Evolutionary conservation across 2,113 vertebrate species (phyloP).

Genomic region (Lampris megalopsis): DNA sequence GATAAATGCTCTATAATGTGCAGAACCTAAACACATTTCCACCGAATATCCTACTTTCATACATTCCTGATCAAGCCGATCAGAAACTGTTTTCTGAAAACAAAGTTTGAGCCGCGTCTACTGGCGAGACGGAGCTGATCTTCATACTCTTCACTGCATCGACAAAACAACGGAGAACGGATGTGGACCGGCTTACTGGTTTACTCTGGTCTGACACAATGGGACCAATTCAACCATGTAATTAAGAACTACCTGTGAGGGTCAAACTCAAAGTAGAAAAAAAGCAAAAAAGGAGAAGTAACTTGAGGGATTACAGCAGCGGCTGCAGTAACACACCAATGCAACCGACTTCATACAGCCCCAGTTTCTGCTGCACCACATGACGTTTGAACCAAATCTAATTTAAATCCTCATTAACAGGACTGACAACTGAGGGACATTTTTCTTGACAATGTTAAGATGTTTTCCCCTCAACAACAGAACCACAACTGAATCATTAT

Average conservation of each 20-base stretch:
- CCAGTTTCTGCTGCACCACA: too few relatives aligned
- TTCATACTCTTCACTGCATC: slow-evolving; percentile 25
- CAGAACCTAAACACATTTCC: slow-evolving; percentile 33
- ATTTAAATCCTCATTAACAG: too few relatives aligned
- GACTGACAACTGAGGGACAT: too few relatives aligned
- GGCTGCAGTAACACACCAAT: too few relatives aligned
- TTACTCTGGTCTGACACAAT: not conserved
- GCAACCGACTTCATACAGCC: too few relatives aligned
- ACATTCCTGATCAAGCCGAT: slow-evolving; percentile 23
- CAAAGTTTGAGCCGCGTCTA: slow-evolving; percentile 19
- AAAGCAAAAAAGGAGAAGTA: too few relatives aligned
- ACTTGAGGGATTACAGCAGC: too few relatives aligned
- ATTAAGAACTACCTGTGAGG: too few relatives aligned
- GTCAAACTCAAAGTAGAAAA: too few relatives aligned
- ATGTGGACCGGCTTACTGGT: slow-evolving; percentile 1
- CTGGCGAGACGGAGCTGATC: slow-evolving; percentile 26
- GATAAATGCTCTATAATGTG: slow-evolving; percentile 32
- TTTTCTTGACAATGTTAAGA: not conserved
- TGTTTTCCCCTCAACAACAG: too few relatives aligned
- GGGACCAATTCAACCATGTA: not conserved
- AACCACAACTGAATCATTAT: too few relatives aligned
- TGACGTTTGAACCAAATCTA: too few relatives aligned
- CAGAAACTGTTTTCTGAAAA: slow-evolving; percentile 18
- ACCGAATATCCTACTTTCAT: slow-evolving; percentile 47
- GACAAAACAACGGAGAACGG: slow-evolving; percentile 24